Base-by-base conservation (phyloP, 2,113 vertebrate species). In the Sinocyclocheilus anshuiensis region DNA sequence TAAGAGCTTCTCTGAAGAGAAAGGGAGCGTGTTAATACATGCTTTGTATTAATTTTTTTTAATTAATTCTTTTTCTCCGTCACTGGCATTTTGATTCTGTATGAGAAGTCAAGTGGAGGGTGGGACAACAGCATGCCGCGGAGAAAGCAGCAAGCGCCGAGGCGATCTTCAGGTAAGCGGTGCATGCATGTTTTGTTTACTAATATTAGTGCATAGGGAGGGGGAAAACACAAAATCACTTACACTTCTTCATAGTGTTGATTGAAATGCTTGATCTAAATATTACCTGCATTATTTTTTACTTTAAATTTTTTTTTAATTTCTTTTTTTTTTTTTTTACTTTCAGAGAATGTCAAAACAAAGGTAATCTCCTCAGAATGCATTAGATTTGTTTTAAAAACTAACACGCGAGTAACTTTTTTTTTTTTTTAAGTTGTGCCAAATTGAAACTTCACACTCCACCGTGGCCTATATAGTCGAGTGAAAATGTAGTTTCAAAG, bases 111-210 rank as follows among this genome's bases (percentile, higher is more conserved):
- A 91, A 94, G 95, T 93, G 95, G 96, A 93, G 95, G 96, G 94
- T 91, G 91, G 92, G 91, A 93, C 94, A 95, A 94, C 95, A 95
- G 95, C 94, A 98, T 98, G 97, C 97, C 97, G 96, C 96, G 97
- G 95, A 97, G 96, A 95, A 98, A 97, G 95, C 97, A 98, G 95
- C 96, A 97, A 96, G 97, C 96, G 88, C 97, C 97, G 93, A 95
- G 97, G 96, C 97, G 97, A 92, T 97, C 97, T 92, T 95, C 96
- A 97, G 97, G 97, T 98, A 96, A 96, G 93, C 24, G 18, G 67
- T 57, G 81, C 29, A 83, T 39, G 48, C 48, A 72, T 53, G 77
- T 76, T 50, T 81, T 36, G 26, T 78, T 78, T 75, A 48, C 72
- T 7, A 24, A 24, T 75, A 45, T 45, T n/a, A 75, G 20, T 15